Percentiles rank a stretch among this genome's conserved stretches.
phyloP scores from a whole-genome alignment of 2,797 vertebrate species.

The Lepidocolaptes lacrymiger region DNA sequence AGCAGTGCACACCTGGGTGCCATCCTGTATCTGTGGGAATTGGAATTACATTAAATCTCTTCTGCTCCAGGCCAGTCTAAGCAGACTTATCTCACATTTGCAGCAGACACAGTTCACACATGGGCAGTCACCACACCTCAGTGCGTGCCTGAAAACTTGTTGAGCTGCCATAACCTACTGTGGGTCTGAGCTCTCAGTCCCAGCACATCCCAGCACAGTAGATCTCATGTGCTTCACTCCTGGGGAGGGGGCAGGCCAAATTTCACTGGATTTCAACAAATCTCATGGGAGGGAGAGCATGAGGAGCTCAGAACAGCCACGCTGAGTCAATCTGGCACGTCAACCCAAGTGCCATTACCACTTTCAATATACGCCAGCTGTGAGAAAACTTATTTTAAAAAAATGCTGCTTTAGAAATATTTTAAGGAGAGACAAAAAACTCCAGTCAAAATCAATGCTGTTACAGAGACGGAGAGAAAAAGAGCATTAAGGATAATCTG shows the following conservation, averaged over 20 bases:
- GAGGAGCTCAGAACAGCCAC: neutral
- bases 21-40: neutral
- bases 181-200: neutral
- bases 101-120: neutral
- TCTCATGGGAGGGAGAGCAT: neutral
- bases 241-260: neutral
- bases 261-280: neutral
- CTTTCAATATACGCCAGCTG: neutral
- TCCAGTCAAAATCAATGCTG: neutral
- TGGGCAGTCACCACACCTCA: neutral
- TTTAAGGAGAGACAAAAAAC: neutral
- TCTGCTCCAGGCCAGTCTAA: neutral
- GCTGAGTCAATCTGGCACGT: neutral
- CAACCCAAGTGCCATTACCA: neutral
- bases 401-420: neutral
- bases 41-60: slow-evolving; percentile 17
- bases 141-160: neutral
- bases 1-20: neutral
- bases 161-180: neutral
- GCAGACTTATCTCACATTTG: slow-evolving; percentile 30
- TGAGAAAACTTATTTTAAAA: neutral
- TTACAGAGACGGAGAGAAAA: neutral
- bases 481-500: neutral
- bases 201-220: neutral
- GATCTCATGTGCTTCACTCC: neutral